Conservation (phyloP, 2,888 invertebrate species). For the Cerceris rybyensis region DNA sequence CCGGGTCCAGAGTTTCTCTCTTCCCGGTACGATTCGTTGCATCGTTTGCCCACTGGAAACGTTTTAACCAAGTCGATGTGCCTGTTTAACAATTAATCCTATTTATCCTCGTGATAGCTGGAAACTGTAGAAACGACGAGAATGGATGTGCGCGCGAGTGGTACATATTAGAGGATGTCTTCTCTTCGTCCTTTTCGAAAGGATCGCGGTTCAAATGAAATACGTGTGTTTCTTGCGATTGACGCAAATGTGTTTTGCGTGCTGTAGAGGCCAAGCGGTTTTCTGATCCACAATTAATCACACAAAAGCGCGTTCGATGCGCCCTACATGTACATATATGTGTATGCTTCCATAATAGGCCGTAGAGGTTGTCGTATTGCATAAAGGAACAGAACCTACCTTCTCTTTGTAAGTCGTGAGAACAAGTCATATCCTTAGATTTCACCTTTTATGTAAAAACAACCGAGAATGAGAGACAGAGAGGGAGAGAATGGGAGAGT, state of each 20-base stretch:
- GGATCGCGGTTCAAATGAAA: constrained; percentile 25
- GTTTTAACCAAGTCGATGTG: constrained; percentile 80
- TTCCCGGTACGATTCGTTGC: constrained; percentile 42
- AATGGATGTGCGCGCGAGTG: constrained; percentile 1
- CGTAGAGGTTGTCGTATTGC: constrained; percentile 56
- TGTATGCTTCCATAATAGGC: constrained; percentile 71
- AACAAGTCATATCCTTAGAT: constrained; percentile 73
- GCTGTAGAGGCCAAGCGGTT: constrained; percentile 33
- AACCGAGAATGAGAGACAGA: neutral
- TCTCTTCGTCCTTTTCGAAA: constrained; percentile 14
- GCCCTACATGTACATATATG: constrained; percentile 54
- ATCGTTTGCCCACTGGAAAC: constrained; percentile 11
- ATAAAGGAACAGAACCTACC: constrained; percentile 37
- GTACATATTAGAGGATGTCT: neutral
- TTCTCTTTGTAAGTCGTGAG: constrained; percentile 38
- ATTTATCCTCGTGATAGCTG: constrained; percentile 65
- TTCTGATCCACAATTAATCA: constrained; percentile 39
- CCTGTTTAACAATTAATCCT: constrained; percentile 79
- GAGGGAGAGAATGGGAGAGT: neutral
- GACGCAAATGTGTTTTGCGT: constrained; percentile 55
- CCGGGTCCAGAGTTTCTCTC: constrained; percentile 22
- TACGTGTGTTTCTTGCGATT: constrained; percentile 48
- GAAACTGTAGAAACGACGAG: constrained; percentile 30
- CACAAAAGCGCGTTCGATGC: constrained; percentile 34
- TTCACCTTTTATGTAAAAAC: constrained; percentile 36